Base-by-base conservation (phyloP, 2,113 vertebrate genomes). In the Tylochromis polylepis region DNA sequence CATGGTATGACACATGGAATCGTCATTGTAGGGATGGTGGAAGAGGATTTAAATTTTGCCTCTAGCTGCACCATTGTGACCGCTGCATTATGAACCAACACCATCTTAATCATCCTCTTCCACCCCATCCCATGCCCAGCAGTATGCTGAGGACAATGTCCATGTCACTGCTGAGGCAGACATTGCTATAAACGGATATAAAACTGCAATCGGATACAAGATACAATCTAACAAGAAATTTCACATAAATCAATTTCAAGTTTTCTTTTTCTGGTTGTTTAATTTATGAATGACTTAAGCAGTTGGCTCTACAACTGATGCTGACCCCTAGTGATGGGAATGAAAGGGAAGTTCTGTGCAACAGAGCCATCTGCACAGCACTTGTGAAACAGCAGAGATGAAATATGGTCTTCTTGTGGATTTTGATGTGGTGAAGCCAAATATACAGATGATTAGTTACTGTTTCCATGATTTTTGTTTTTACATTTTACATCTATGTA, bases 261-360 rank as follows among this genome's bases (percentile, higher is more conserved):
- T 49, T 77, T 31, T 77, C 43, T 77, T 51, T 77, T 51, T 51
- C 16, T 77, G 27, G 70, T 77, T 31, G 16, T n/a, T 31, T 20
- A 77, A 51, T n/a, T n/a, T 38, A 62, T 79, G 10, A 81, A 11
- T 20, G 18, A 4, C 9, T 70, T 16, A 82, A 41, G 14, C 15
- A 56, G 8, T 24, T 20, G 8, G 16, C 38, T 84, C 34, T 51
- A 72, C 51, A 65, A 83, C 9, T 83, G 51, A 82, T 75, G 85
- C 84, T 91, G 89, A 86, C 93, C 81, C 59, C 90, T 92, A 83
- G 83, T 87, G 85, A 49, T 72, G 20, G 67, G 34, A 46, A 86
- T 51, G 7, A 82, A 56, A 57, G 24, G 41, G 8, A 36, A 10
- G 6, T 56, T 72, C 65, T 29, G 2, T 27, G 18, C 12, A 79